Conservation (phyloP, 30 jellyfish, hydroid and myxozoan species). For the Turritopsis dohrnii region DNA sequence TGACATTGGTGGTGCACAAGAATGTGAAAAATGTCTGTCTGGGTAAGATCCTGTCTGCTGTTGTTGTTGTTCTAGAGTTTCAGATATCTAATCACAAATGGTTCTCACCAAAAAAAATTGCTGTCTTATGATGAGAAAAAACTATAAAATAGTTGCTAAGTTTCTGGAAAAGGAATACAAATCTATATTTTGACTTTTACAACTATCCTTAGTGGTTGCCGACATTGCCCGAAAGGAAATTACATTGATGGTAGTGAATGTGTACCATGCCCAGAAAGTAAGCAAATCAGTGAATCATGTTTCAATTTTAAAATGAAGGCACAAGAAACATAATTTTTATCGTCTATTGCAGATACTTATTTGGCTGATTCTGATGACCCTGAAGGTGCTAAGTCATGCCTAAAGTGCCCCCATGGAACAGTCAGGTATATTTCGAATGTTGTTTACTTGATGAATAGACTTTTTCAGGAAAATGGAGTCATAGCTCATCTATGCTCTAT, state of each 20-base stretch:
- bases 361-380: constrained; percentile 29
- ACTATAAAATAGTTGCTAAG: no score
- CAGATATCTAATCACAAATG: no score
- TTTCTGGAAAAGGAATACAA: no score
- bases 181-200: not conserved
- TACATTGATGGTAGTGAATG: constrained; percentile 44
- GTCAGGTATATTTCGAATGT: constrained; percentile 28
- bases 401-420: constrained; percentile 35
- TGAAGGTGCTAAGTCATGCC: constrained; percentile 26
- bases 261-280: constrained; percentile 62
- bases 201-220: constrained; percentile 33
- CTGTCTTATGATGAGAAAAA: not conserved
- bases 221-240: constrained; percentile 51
- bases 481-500: not conserved
- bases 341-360: not conserved
- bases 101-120: not conserved
- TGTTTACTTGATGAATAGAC: not conserved
- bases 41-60: no score
- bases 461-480: not conserved
- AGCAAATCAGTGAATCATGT: no score
- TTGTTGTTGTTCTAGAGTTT: no score
- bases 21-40: constrained; percentile 20
- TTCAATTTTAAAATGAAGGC: no score
- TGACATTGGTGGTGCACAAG: constrained; percentile 74
- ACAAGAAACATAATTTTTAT: not conserved